Evolutionary conservation across 2,888 invertebrate genomes (phyloP).

Genomic region (Sthenelais limicola): DNA sequence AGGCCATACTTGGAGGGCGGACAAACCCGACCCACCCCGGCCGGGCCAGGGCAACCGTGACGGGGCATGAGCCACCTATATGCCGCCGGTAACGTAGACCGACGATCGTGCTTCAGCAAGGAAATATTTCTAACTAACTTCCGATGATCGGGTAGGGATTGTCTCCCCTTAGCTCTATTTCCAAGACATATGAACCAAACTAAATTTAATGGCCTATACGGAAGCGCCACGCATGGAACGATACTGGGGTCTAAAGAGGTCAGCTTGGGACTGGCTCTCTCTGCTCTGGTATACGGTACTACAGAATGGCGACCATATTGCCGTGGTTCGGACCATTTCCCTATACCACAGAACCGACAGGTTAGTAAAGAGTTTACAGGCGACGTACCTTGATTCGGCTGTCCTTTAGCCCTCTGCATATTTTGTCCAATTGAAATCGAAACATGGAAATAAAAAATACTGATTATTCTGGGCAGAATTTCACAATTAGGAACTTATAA

Average conservation of each 20-base stretch:
- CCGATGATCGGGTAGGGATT: too few species aligned
- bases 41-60: too few species aligned
- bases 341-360: neutral
- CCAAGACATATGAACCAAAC: too few species aligned
- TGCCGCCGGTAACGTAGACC: too few species aligned
- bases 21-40: too few species aligned
- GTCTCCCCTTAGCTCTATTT: too few species aligned
- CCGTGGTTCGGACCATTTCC: neutral
- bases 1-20: too few species aligned
- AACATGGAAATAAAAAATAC: constrained; percentile 58
- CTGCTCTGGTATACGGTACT: neutral
- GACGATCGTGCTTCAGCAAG: too few species aligned
- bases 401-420: constrained; percentile 66
- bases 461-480: neutral
- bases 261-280: neutral
- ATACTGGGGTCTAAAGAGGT: constrained; percentile 29
- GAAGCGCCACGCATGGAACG: too few species aligned
- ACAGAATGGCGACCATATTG: constrained; percentile 38
- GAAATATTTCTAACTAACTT: too few species aligned
- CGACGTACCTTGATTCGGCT: constrained; percentile 66
- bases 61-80: too few species aligned
- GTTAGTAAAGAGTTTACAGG: neutral
- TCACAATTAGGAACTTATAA: neutral
- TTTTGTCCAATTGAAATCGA: constrained; percentile 15
- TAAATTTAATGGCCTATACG: too few species aligned